Conservation (phyloP, 2,797 vertebrate species). For the Sylvia borin region DNA sequence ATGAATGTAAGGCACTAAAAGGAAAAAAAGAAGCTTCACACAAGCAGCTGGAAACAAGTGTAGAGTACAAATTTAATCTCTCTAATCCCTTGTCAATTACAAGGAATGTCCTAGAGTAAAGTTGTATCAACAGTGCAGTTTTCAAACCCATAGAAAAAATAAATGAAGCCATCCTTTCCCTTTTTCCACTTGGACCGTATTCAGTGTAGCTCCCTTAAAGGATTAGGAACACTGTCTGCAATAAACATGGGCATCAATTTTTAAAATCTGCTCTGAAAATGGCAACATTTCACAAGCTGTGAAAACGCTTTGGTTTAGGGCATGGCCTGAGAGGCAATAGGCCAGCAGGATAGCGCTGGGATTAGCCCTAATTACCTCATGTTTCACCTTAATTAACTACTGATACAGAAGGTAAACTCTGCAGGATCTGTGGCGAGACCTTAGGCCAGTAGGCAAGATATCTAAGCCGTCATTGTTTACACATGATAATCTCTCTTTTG, state of each 20-base stretch:
- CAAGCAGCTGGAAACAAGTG: conserved; percentile 25
- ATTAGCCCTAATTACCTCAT: conserved; percentile 83
- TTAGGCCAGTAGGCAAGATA: conserved; percentile 71
- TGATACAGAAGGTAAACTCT: conserved; percentile 81
- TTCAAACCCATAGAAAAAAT: conserved; percentile 5
- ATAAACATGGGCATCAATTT: conserved; percentile 52
- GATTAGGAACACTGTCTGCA: conserved; percentile 48
- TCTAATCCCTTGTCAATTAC: conserved; percentile 24
- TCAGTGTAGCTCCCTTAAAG: conserved; percentile 2
- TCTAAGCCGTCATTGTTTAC: conserved; percentile 77
- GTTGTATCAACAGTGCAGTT: background rate
- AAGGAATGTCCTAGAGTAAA: background rate
- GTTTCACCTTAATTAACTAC: conserved; percentile 85
- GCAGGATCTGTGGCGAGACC: conserved; percentile 73
- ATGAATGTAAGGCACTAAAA: conserved; percentile 4
- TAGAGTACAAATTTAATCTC: conserved; percentile 37
- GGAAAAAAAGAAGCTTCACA: background rate
- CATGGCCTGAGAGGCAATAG: conserved; percentile 72
- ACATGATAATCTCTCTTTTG: conserved; percentile 79
- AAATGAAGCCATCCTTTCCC: conserved; percentile 3
- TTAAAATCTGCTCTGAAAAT: conserved; percentile 57
- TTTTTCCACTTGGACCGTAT: background rate
- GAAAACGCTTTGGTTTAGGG: conserved; percentile 64
- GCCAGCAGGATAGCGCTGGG: conserved; percentile 76
- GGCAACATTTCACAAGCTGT: conserved; percentile 51